phyloP scores from a whole-genome alignment of 2,797 vertebrate species.

The Falco novaeseelandiae region DNA sequence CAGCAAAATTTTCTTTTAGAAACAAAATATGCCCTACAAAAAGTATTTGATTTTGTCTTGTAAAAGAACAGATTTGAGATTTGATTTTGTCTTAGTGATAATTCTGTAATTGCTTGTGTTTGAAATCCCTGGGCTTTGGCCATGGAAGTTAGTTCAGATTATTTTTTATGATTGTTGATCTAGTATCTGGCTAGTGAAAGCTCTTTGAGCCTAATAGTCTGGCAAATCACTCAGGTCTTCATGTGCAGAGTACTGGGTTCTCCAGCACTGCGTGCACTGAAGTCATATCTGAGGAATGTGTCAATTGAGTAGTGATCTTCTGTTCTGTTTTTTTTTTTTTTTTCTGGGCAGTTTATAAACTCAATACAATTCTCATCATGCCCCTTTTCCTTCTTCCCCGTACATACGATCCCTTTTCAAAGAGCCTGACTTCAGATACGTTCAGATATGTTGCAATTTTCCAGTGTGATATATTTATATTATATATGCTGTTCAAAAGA shows the following conservation, averaged over 20 bases:
- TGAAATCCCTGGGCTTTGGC: conserved; percentile 23
- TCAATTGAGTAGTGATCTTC: not conserved
- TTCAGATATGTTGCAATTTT: not conserved
- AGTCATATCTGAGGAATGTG: conserved; percentile 49
- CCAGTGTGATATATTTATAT: not conserved
- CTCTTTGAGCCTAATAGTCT: conserved; percentile 51
- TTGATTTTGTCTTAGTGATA: not conserved
- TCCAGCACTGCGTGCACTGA: not conserved
- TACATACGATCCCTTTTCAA: not conserved
- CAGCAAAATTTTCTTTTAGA: not conserved
- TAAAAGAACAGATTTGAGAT: not conserved
- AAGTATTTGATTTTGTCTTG: not conserved
- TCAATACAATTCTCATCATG: not conserved
- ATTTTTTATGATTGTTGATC: conserved; percentile 58
- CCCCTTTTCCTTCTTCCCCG: not conserved
- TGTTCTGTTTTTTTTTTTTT: conserved; percentile 6
- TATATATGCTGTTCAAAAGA: not conserved
- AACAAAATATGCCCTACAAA: not conserved
- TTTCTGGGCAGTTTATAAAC: conserved; percentile 30
- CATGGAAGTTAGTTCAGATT: conserved; percentile 59
- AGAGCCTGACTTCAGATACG: not conserved
- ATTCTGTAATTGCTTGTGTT: conserved; percentile 16
- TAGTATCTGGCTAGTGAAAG: conserved; percentile 60
- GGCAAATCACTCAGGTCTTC: conserved; percentile 6
- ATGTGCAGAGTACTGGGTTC: not conserved